These are phyloP conservation scores for Rhinolophus ferrumequinum DNA, from an alignment of 2,113 vertebrate genomes.

Conservation along the genomic window DNA sequence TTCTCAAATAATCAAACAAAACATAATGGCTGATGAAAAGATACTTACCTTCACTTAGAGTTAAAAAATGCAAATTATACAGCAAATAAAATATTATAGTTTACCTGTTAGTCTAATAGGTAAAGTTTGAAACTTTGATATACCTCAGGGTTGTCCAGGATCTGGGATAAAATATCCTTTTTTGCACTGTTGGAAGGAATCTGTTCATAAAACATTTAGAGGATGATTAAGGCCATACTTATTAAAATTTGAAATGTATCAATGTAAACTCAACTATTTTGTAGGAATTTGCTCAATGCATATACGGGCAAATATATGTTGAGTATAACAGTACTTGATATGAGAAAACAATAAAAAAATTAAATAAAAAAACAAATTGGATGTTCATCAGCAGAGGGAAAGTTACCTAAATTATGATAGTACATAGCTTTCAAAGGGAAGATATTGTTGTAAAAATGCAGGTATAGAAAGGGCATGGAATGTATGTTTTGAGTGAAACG, in stretches of 20 bases:
- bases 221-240: not conserved
- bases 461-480: not conserved
- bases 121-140: slow-evolving; percentile 11
- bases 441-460: not conserved
- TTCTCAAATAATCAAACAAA: not conserved
- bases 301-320: not conserved
- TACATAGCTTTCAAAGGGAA: not conserved
- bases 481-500: not conserved
- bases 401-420: not conserved
- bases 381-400: not conserved
- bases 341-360: not conserved
- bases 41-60: not conserved
- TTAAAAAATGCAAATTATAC: not conserved
- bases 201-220: not conserved
- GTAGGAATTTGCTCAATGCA: not conserved
- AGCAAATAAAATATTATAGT: not conserved
- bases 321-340: not conserved
- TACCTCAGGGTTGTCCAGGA: not conserved
- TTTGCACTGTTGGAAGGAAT: not conserved
- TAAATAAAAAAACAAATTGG: not conserved
- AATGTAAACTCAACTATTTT: not conserved
- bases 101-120: not conserved
- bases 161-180: not conserved
- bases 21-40: not conserved
- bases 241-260: not conserved